Evolutionary conservation across 2,888 invertebrate genomes (phyloP).

Genomic region (Linyphia triangularis): DNA sequence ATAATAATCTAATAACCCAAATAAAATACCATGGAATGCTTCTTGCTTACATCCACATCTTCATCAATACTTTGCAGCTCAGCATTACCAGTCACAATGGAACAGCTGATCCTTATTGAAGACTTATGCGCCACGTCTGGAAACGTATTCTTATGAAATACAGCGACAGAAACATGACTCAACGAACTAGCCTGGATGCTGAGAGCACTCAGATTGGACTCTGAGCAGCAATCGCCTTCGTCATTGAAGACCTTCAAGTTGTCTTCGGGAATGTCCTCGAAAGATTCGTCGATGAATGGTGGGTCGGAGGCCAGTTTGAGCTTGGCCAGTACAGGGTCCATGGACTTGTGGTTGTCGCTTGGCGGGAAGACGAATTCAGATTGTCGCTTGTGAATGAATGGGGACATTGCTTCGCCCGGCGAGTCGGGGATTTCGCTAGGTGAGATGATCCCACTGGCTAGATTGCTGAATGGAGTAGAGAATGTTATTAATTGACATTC

Average conservation of each 20-base stretch:
- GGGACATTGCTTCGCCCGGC: slow-evolving; percentile 90
- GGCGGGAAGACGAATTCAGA: slow-evolving; percentile 29
- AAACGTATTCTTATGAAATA: slow-evolving; percentile 2
- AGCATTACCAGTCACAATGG: neutral
- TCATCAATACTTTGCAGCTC: too few species aligned
- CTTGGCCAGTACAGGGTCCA: slow-evolving; percentile 12
- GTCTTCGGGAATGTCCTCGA: slow-evolving; percentile 8
- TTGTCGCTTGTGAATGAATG: slow-evolving; percentile 38
- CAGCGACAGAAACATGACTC: neutral
- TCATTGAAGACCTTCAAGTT: slow-evolving; percentile 34
- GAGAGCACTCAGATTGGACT: slow-evolving; percentile 35
- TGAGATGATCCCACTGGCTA: slow-evolving; percentile 93
- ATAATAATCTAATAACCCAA: too few species aligned
- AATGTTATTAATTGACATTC: slow-evolving; percentile 18
- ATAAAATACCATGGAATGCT: too few species aligned
- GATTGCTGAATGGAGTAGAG: slow-evolving; percentile 83
- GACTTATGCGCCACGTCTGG: neutral
- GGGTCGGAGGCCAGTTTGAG: neutral
- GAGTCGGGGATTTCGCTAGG: slow-evolving; percentile 97
- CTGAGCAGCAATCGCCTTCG: slow-evolving; percentile 35
- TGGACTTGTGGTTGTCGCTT: neutral
- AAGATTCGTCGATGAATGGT: slow-evolving; percentile 13
- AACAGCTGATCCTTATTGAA: neutral
- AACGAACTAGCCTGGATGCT: slow-evolving; percentile 17
- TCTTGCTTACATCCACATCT: too few species aligned